These are phyloP conservation scores for Spisula subtruncata DNA, from an alignment of 2,888 invertebrate genomes.

Conservation along the genomic window DNA sequence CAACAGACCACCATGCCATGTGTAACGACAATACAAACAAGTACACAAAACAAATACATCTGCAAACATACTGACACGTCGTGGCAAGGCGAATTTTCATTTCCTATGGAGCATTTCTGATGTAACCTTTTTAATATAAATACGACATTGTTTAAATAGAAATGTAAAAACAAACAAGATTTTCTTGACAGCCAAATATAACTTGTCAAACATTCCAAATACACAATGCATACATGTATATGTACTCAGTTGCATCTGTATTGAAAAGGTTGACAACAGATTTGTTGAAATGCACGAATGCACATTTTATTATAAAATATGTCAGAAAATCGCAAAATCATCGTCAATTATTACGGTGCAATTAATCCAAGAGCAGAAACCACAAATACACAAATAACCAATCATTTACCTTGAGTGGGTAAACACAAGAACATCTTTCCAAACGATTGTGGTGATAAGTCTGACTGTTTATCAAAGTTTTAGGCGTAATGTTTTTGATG, in stretches of 20 bases:
- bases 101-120: neutral
- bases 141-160: neutral
- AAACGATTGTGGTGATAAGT: neutral
- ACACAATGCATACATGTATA: neutral
- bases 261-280: neutral
- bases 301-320: neutral
- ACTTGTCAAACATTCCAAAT: neutral
- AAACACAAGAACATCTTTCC: neutral
- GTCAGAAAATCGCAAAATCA: neutral
- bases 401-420: neutral
- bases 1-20: no score
- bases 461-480: neutral
- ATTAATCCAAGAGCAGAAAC: neutral
- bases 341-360: neutral
- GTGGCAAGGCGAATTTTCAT: neutral
- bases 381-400: neutral
- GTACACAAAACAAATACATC: neutral
- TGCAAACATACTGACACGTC: neutral
- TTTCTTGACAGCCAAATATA: neutral
- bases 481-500: slow-evolving; percentile 6
- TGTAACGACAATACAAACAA: neutral
- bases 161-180: neutral
- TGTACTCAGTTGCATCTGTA: neutral
- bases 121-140: neutral
- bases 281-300: neutral